Base-by-base conservation (phyloP, 1,140 invertebrate genomes). In the Conus ventricosus region DNA sequence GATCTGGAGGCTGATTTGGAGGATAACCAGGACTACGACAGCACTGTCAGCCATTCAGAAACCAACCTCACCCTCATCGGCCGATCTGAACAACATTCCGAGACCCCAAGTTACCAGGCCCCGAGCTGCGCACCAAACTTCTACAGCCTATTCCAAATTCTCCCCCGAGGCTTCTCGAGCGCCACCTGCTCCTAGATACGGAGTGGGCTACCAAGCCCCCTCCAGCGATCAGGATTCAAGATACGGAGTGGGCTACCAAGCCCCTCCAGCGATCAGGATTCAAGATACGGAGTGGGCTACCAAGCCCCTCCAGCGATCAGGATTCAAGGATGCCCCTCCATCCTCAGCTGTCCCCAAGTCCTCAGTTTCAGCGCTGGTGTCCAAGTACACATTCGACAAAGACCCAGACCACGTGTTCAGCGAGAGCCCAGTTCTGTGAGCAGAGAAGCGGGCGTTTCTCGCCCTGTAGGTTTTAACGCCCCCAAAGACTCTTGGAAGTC, bases 1-100 rank as follows among this genome's bases (percentile, higher is more conserved):
- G 96, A 97, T 93, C 93, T 97, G 57, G 96, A 97, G 90, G 96
- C 96, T 55, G 96, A 97, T 91, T 95, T 97, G 89, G 96, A 97
- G 92, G 96, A 96, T 91, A 96, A 96, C 92, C 94, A 95, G 90
- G 95, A 96, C 90, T 95, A 95, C 90, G 95, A 96, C 89, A 96
- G 95, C 85, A 94, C 92, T 84, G 95, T 94, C 88, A 95, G 94
- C 90, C 95, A 93, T 89, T 94, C 94, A 83, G 94, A 95, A 84
- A 94, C 93, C 53, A 95, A 94, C 88, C 91, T 95, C n/a, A 92
- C 94, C 54, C 88, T 94, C n/a, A 94, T 94, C 87, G 93, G 93
- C 87, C 93, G 93, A 89, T 93, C 91, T 51, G 91, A 92, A 60
- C 90, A 92, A 60, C 90, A 91, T 17, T 90, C 88, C 63, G 90